Conservation (phyloP, 2,113 vertebrate genomes). For the Calyptomena viridis region DNA sequence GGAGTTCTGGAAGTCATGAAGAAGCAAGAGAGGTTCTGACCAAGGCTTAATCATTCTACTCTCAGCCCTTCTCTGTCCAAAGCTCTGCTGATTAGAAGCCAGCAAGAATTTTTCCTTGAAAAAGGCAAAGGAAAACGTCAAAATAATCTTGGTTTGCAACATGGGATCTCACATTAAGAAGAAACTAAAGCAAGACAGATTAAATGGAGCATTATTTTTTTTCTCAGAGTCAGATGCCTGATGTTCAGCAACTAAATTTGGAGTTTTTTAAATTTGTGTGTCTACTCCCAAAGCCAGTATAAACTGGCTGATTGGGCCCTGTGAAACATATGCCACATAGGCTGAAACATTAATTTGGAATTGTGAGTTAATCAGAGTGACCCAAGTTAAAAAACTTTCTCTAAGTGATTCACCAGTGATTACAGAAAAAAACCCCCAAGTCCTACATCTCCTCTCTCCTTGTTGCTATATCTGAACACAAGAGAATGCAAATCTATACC, state of each 20-base stretch:
- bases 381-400: not conserved
- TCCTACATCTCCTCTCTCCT: not conserved
- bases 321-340: not conserved
- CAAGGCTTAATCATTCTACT: slow-evolving; percentile 19
- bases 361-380: not conserved
- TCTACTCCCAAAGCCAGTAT: not conserved
- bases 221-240: not conserved
- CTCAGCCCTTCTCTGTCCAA: slow-evolving; percentile 5
- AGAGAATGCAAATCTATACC: not conserved
- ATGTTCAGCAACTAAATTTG: not conserved
- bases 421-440: not conserved
- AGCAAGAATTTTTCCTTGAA: slow-evolving; percentile 22
- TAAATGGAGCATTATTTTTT: not conserved
- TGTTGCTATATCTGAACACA: not conserved
- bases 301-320: not conserved
- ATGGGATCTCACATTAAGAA: not conserved
- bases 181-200: not conserved
- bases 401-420: not conserved
- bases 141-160: slow-evolving; percentile 12
- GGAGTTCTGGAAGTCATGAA: slow-evolving; percentile 38
- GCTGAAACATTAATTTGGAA: not conserved
- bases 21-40: slow-evolving; percentile 13
- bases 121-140: not conserved
- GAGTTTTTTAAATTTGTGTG: not conserved
- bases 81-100: not conserved